Evolutionary conservation across 2,888 invertebrate genomes (phyloP).

Genomic region (Polydrusus pterygomalis): DNA sequence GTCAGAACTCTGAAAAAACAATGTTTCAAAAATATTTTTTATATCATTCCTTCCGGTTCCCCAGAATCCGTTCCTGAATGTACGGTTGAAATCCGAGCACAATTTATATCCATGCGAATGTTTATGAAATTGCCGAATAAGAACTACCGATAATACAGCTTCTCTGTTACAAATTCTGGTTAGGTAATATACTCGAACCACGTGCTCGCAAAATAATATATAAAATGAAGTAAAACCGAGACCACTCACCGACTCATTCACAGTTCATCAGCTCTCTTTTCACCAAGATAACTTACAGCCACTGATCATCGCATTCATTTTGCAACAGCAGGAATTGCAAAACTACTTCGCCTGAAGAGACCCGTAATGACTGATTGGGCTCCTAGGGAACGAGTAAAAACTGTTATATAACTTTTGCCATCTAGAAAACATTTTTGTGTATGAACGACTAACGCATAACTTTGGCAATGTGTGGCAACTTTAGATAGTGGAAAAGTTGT

Average conservation of each 20-base stretch:
- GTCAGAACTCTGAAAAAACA: no score
- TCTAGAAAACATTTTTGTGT: slow-evolving; percentile 45
- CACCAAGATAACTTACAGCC: slow-evolving; percentile 65
- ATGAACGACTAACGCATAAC: slow-evolving; percentile 42
- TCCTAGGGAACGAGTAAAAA: slow-evolving; percentile 66
- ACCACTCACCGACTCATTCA: slow-evolving; percentile 67
- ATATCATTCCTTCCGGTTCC: no score
- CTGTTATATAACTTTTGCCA: slow-evolving; percentile 44
- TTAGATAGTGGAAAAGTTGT: slow-evolving; percentile 11
- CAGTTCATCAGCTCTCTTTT: slow-evolving; percentile 67
- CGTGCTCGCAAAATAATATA: slow-evolving; percentile 54
- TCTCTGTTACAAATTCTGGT: slow-evolving; percentile 19
- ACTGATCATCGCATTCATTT: slow-evolving; percentile 67
- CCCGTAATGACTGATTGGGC: slow-evolving; percentile 66
- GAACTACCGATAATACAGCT: not conserved
- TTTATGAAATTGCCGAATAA: not conserved
- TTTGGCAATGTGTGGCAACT: slow-evolving; percentile 27
- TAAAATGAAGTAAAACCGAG: slow-evolving; percentile 61
- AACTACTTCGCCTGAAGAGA: slow-evolving; percentile 62
- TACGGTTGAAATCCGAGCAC: no score
- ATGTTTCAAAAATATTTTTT: no score
- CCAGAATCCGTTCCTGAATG: no score
- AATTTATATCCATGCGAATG: not conserved
- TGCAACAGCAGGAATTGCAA: slow-evolving; percentile 63
- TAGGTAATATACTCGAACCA: slow-evolving; percentile 27